Evolutionary conservation across 2,113 vertebrate genomes (phyloP).

Genomic region (Macquaria ambigua): DNA sequence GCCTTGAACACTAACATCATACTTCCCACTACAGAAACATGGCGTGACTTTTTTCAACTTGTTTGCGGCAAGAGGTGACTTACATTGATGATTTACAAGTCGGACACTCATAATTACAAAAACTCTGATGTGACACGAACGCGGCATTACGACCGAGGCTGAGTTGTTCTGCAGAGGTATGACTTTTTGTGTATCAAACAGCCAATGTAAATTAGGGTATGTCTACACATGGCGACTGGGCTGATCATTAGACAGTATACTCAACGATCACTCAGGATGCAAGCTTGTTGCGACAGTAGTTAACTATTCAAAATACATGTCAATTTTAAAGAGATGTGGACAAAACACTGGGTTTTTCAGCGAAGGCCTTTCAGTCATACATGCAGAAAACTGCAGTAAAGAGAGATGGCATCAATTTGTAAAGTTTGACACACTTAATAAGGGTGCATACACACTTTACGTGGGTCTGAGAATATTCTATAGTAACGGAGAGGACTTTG

Average conservation of each 20-base stretch:
- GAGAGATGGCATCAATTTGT: background rate
- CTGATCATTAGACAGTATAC: background rate
- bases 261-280: background rate
- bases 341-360: background rate
- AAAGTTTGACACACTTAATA: background rate
- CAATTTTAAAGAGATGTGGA: background rate
- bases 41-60: constrained; percentile 7
- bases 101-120: background rate
- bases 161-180: background rate
- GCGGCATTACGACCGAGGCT: background rate
- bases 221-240: background rate
- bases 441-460: background rate
- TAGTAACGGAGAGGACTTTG: background rate
- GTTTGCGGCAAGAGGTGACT: background rate
- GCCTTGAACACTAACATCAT: background rate
- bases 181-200: background rate
- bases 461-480: background rate
- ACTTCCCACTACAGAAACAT: background rate
- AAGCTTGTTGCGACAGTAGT: background rate
- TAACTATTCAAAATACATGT: too few species aligned
- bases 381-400: background rate
- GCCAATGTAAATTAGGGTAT: constrained; percentile 13
- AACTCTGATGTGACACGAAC: too few species aligned
- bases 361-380: background rate
- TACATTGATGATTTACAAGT: background rate